Conservation (phyloP, 2,113 vertebrate species). For the Carassius gibelio region DNA sequence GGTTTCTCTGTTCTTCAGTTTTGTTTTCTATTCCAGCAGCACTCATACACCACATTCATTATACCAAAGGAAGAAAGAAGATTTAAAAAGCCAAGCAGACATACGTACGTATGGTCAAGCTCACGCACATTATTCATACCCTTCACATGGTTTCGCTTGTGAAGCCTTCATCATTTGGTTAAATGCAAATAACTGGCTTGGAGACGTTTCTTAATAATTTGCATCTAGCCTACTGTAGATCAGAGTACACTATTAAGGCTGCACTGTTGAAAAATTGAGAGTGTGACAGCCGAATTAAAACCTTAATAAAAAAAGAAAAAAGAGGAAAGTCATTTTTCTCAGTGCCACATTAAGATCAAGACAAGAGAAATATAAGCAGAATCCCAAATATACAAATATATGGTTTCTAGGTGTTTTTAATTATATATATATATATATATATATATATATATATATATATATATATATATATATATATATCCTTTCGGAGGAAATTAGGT, state of each 20-base stretch:
- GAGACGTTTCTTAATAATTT: conserved; percentile 67
- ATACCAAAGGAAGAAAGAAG: conserved; percentile 39
- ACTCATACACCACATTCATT: conserved; percentile 39
- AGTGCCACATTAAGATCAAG: neutral
- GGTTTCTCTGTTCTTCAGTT: conserved; percentile 40
- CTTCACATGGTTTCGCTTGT: conserved; percentile 45
- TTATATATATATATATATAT: too few species aligned
- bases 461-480: too few species aligned
- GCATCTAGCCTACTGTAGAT: conserved; percentile 62
- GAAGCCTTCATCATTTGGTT: conserved; percentile 62
- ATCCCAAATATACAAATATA: neutral
- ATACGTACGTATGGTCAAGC: conserved; percentile 40
- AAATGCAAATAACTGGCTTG: conserved; percentile 67
- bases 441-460: too few species aligned
- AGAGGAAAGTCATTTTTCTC: neutral
- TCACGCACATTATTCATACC: conserved; percentile 56
- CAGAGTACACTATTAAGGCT: conserved; percentile 51
- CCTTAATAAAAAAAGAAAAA: neutral
- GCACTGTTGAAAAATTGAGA: conserved; percentile 31
- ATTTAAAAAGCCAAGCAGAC: conserved; percentile 43
- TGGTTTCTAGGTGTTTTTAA: too few species aligned
- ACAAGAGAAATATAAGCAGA: neutral
- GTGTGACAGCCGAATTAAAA: conserved; percentile 2
- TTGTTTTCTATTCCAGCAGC: conserved; percentile 38
- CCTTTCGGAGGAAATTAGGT: neutral